Percentiles rank a stretch among this genome's conserved stretches.
These are phyloP conservation scores for Lacerta viridis DNA, from an alignment of 2,797 vertebrate species.

Conservation along the genomic window DNA sequence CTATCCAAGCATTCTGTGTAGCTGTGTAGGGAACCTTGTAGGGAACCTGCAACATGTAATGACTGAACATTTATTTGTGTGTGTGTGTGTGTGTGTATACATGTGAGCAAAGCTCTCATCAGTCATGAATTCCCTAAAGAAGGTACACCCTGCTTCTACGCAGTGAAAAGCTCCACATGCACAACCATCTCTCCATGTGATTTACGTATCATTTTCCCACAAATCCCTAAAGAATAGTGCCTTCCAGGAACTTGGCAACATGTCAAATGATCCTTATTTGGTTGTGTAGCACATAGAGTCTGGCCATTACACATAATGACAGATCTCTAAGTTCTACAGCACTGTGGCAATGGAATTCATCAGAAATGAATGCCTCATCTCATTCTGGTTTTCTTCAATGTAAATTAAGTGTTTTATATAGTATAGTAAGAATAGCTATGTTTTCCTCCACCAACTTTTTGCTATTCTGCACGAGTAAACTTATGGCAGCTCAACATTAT, in stretches of 20 bases:
- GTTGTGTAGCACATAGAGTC: neutral
- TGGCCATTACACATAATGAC: constrained; percentile 8
- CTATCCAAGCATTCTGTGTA: neutral
- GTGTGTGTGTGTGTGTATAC: neutral
- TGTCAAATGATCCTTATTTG: neutral
- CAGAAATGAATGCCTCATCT: neutral
- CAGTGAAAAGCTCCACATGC: neutral
- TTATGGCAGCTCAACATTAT: constrained; percentile 21
- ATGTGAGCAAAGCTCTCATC: neutral
- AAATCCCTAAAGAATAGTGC: neutral
- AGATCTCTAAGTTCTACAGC: neutral
- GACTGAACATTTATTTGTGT: neutral
- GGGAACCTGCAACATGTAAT: neutral
- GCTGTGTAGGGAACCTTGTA: too few relatives aligned
- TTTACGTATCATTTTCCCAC: neutral
- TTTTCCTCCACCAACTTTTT: neutral
- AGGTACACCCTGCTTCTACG: neutral
- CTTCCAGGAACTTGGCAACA: neutral
- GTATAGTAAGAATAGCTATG: neutral
- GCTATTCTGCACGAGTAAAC: neutral
- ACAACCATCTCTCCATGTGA: neutral
- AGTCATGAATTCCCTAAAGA: neutral
- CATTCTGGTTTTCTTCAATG: constrained; percentile 24
- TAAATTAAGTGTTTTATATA: constrained; percentile 10
- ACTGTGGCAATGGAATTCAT: neutral